These are phyloP conservation scores for Drosophila testacea DNA, from an alignment of 2,888 invertebrate species.

Conservation along the genomic window DNA sequence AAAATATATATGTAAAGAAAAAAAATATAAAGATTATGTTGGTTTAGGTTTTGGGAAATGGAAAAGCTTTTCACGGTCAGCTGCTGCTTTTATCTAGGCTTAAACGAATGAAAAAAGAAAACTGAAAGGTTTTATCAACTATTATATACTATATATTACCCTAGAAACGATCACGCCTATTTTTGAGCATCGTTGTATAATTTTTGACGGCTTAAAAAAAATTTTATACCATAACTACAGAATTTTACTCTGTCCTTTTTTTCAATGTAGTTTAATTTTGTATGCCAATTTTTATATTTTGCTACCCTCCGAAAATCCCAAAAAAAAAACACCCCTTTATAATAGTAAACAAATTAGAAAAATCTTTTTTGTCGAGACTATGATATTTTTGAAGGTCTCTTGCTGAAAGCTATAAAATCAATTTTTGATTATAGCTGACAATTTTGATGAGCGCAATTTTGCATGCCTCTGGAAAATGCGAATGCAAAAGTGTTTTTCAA, in stretches of 20 bases:
- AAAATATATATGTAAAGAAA: slow-evolving; percentile 9
- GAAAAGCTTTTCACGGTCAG: slow-evolving; percentile 54
- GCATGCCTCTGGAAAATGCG: slow-evolving; percentile 42
- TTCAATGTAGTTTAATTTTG: slow-evolving; percentile 50
- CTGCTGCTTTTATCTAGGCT: slow-evolving; percentile 54
- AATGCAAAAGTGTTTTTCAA: slow-evolving; percentile 3
- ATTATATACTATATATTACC: slow-evolving; percentile 20
- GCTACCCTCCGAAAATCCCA: slow-evolving; percentile 31
- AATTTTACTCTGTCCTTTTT: slow-evolving; percentile 26
- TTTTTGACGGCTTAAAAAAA: slow-evolving; percentile 52
- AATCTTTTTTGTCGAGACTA: slow-evolving; percentile 74
- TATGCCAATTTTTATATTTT: slow-evolving; percentile 48
- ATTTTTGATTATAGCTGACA: slow-evolving; percentile 32
- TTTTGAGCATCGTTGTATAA: slow-evolving; percentile 86
- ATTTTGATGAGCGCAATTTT: slow-evolving; percentile 44
- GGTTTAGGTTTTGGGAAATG: slow-evolving; percentile 44
- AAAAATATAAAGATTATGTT: slow-evolving; percentile 7
- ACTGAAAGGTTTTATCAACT: slow-evolving; percentile 19
- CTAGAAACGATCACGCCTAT: slow-evolving; percentile 82
- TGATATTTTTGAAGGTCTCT: slow-evolving; percentile 75
- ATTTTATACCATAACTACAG: slow-evolving; percentile 17
- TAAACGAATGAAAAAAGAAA: slow-evolving; percentile 49
- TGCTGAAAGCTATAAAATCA: slow-evolving; percentile 30
- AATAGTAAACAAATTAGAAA: slow-evolving; percentile 9
- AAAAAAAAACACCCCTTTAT: slow-evolving; percentile 15